phyloP scores from a whole-genome alignment of 2,113 vertebrate species.

The Rhinogobius similis region DNA sequence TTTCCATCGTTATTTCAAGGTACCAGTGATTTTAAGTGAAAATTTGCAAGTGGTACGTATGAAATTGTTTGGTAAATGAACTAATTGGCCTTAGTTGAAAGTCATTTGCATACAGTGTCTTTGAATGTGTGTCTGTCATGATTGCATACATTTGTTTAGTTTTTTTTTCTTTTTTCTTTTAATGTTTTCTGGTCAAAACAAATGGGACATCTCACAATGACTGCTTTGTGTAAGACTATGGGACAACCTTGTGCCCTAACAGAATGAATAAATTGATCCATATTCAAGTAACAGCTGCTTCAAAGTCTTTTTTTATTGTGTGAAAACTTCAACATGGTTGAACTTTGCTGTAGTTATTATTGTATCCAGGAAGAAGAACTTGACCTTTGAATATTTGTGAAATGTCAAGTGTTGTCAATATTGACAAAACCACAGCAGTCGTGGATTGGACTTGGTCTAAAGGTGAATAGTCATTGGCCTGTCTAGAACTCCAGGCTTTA shows the following conservation, averaged over 20 bases:
- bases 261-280: constrained; percentile 81
- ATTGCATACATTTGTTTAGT: constrained; percentile 46
- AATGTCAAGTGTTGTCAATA: constrained; percentile 9
- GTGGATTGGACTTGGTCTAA: background rate
- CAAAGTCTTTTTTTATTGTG: constrained; percentile 25
- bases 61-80: constrained; percentile 15
- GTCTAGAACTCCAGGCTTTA: background rate
- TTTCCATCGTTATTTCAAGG: constrained; percentile 39
- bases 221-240: constrained; percentile 74
- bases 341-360: background rate
- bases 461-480: background rate
- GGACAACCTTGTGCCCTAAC: constrained; percentile 67
- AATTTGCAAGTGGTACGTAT: constrained; percentile 66
- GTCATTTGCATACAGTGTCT: constrained; percentile 38
- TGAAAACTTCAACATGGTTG: constrained; percentile 9
- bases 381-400: constrained; percentile 4
- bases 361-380: background rate
- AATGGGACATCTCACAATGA: constrained; percentile 64
- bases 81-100: constrained; percentile 35
- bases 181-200: constrained; percentile 61
- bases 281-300: constrained; percentile 63
- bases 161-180: constrained; percentile 41
- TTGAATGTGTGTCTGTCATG: constrained; percentile 73
- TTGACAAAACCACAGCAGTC: constrained; percentile 2
- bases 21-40: constrained; percentile 47